Percentiles rank a stretch among this genome's conserved stretches.
Conservation (phyloP, 2,888 invertebrate species). For the Dioctria linearis region DNA sequence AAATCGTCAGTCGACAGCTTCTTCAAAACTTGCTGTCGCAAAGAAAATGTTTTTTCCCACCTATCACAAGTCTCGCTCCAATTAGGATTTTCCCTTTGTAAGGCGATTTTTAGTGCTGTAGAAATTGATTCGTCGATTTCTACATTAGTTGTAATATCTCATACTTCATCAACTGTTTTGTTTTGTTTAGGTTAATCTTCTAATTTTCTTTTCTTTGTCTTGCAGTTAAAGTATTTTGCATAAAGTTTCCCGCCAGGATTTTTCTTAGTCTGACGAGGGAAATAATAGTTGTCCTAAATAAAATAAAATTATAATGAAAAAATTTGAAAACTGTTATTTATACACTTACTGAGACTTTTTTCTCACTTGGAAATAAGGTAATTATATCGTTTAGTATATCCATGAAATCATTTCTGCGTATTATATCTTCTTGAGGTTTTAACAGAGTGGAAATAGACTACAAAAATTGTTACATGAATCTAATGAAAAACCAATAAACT, state of each 20-base stretch:
- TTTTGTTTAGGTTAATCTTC: not conserved
- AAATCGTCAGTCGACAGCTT: not conserved
- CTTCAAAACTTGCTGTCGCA: not conserved
- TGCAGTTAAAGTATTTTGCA: not conserved
- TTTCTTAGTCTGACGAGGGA: not conserved
- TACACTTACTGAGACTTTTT: no score
- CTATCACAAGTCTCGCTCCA: conserved; percentile 23
- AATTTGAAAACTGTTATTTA: no score
- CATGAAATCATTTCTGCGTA: no score
- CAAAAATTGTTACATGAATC: no score
- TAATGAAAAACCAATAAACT: no score
- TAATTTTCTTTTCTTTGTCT: not conserved
- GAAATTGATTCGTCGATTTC: no score
- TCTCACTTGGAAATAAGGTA: no score
- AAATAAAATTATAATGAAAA: no score
- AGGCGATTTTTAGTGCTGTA: no score
- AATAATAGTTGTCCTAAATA: not conserved
- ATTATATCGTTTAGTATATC: no score
- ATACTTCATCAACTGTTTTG: not conserved
- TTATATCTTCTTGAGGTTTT: no score
- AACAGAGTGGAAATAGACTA: no score
- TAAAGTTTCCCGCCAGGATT: conserved; percentile 3
- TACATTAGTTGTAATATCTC: not conserved
- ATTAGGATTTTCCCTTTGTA: conserved; percentile 15
- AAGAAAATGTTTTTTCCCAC: conserved; percentile 44